Evolutionary conservation across 2,797 vertebrate genomes (phyloP).

Genomic region (Danio kyathit): DNA sequence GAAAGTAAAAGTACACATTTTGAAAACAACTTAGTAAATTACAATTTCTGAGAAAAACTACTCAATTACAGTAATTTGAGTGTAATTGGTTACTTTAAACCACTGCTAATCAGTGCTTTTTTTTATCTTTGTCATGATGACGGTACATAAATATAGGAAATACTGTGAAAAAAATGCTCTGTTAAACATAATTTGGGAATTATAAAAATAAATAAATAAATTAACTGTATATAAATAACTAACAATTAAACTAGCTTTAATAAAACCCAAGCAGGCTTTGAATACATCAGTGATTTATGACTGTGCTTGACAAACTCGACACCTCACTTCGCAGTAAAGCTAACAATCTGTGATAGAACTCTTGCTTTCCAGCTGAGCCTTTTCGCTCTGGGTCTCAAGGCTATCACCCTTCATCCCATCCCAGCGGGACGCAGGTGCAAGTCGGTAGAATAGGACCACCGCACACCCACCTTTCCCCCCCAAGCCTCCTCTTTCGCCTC

Average conservation of each 20-base stretch:
- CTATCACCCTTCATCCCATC: conserved; percentile 45
- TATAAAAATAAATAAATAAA: no score
- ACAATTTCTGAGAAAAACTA: no score
- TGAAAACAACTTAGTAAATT: no score
- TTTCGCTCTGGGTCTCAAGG: conserved; percentile 47
- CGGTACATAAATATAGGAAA: no score
- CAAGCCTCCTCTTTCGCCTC: background rate
- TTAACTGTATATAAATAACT: conserved; percentile 9
- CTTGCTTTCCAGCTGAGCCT: conserved; percentile 55
- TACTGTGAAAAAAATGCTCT: no score
- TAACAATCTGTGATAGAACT: conserved; percentile 56
- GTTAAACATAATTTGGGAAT: no score
- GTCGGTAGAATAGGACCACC: conserved; percentile 22
- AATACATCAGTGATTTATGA: conserved; percentile 43
- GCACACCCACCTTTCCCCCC: conserved; percentile 28
- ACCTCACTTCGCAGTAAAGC: conserved; percentile 38
- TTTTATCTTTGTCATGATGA: no score
- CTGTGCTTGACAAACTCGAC: conserved; percentile 24
- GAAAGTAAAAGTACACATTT: no score
- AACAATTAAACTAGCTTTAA: conserved; percentile 26
- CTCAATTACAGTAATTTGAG: no score
- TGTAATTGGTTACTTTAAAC: no score
- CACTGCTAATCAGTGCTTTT: no score
- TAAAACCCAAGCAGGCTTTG: conserved; percentile 19
- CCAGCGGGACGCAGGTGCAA: conserved; percentile 56